Base-by-base conservation (phyloP, 2,113 vertebrate genomes). In the Hucho hucho region DNA sequence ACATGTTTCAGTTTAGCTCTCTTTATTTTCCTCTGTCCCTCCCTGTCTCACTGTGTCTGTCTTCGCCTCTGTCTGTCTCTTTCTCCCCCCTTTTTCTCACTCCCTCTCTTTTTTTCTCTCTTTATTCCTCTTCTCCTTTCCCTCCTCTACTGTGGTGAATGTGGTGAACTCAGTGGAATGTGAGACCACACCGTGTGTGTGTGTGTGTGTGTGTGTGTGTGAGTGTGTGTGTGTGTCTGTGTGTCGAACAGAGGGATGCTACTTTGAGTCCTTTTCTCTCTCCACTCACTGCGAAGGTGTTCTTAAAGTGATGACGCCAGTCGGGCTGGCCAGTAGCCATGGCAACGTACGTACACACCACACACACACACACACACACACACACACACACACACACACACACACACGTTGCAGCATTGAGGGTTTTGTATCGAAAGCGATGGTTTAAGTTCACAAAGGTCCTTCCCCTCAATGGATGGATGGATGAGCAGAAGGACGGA, bases 271-370 rank as follows among this genome's bases (percentile, higher is more conserved):
- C 64, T 25, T 87, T 82, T 67, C 65, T 67, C 78, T 85, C 81
- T 79, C 83, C 79, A 65, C 87, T 90, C 75, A 46, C 87, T 87
- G 81, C 72, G 73, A 89, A 89, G 88, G 89, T 90, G 86, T 82
- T 82, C 89, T 90, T 87, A 81, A 91, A 90, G 85, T 84, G 85
- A 90, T 90, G 89, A 90, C 83, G 86, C 79, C 75, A 80, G 86
- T 78, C 61, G 61, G 74, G 74, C 66, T 16, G 43, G 74, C 78
- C 80, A 4, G 84, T 89, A 76, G 81, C 79, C 83, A 90, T 90
- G 83, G 86, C 73, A 83, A 90, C 37, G 37, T 11, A 12, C 9
- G 9, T 43, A 43, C 37, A 43, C 37, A 43, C 37, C 9, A 11
- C 37, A 43, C 37, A 43, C 37, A 43, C 37, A 43, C 37, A 37